Evolutionary conservation across 1,140 invertebrate genomes (phyloP), one percentile per base, ranked within the genome.

Genomic region (Drosophila funebris): DNA sequence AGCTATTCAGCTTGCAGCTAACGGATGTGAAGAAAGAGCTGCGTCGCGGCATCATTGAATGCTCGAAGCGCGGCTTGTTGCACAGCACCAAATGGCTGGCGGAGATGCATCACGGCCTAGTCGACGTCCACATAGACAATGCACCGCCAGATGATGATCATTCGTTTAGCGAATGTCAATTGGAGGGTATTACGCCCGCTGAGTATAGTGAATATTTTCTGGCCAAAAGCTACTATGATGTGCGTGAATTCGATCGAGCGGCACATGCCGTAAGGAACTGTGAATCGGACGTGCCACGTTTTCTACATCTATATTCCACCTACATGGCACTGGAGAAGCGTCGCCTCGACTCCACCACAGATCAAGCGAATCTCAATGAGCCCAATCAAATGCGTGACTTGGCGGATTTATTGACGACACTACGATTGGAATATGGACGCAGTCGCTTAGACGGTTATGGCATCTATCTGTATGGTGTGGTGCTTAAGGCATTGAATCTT

Each of bases 241-340:
- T 96, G 11, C 96, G 97, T 81, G 98, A 99, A 92, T 99, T 98
- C 92, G 96, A 98, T 77, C 94, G 98, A 89, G 96, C 97, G 67
- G 96, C 97, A 0, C 95, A 95, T 93, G 97, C 97, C 82, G 93
- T 97, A 8, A 94, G 96, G 77, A 93, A 95, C 31, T 96, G 95
- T 75, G 92, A 90, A 54, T 94, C 93, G 76, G 89, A 88, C 62
- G 95, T 90, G 89, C 94, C n/a, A 94, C 96, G 92, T 90, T 99
- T 99, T 92, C 90, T 99, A 1, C 94, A 97, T 90, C 94, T 95
- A 68, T 99, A 98, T 92, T 95, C 97, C 0, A 93, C 94, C 18
- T 99, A 98, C 88, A 94, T 98, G 92, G 96, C 97, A 0, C 95
- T 95, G 54, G 97, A 98, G 87, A 98, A 97, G 90, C 96, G 97